Base-by-base conservation (phyloP, 2,888 invertebrate genomes). In the Tipula helvola region DNA sequence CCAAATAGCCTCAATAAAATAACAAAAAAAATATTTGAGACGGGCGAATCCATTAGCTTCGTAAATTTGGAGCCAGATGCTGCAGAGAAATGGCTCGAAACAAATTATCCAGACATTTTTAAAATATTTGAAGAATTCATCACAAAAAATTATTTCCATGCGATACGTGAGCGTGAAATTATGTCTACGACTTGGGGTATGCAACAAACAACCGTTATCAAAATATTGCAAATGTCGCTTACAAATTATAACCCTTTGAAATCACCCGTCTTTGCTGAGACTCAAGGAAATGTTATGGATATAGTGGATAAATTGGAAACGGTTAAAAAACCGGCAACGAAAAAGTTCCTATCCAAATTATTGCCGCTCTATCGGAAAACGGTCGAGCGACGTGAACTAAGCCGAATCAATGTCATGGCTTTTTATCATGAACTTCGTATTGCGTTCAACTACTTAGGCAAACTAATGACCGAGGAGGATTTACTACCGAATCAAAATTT, bases 121-220 rank as follows among this genome's bases (percentile, higher is more conserved):
- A 88, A 91, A 2, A 91, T 93, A 86, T 93, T 95, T 36, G 89
- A 91, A 0, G 89, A 91, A 4, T 96, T 97, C 89, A 90, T 97
- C 87, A 90, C 93, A 16, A 92, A 93, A 86, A 95, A 96, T 89
- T 96, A 96, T 0, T 95, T 96, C 90, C 93, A 97, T 88, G 92
- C 93, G 87, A 91, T 94, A 3, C 36, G 16, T 3, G 52, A 96
- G 95, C 93, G 96, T 88, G 95, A 96, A 89, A 89, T 96, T 5
- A 90, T 92, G 4, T 93, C 94, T 0, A 93, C 93, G 87, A 93
- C 95, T 0, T 96, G 96, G 96, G 92, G 91, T 39, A 91, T 94
- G 88, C 93, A 94, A 16, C 94, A 95, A 0, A 92, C 93, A 86
- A 91, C 92, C 13, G 91, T 96, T 86, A 93, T 96, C 89, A 91